Conservation (phyloP, 2,113 vertebrate species). For the Halichoerus grypus region DNA sequence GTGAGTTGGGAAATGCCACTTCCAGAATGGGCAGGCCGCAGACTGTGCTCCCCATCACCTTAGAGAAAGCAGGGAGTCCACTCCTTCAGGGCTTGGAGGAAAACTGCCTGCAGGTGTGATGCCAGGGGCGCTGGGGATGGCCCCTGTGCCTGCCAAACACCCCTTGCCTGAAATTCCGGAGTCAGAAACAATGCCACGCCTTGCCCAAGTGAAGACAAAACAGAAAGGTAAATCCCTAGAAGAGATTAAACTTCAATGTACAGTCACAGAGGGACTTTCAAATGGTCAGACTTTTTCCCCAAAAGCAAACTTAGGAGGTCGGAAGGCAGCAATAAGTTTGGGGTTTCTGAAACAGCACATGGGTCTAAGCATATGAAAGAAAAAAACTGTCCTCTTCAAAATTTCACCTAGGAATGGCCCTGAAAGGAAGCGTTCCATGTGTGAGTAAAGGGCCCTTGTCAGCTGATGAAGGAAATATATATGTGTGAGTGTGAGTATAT, state of each 20-base stretch:
- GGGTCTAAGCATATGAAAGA: neutral
- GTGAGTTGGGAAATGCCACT: neutral
- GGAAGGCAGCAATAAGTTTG: neutral
- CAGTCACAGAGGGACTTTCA: neutral
- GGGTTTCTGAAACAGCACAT: conserved; percentile 25
- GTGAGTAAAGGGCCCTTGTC: neutral
- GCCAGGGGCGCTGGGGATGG: neutral
- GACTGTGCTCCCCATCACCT: neutral
- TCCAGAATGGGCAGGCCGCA: neutral
- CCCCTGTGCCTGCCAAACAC: neutral
- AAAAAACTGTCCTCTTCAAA: neutral
- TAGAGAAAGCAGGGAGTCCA: neutral
- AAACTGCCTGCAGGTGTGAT: neutral
- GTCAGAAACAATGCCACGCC: neutral
- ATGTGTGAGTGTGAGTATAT: neutral
- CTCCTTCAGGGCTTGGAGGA: neutral
- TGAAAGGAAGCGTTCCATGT: neutral
- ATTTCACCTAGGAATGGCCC: neutral
- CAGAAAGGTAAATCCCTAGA: conserved; percentile 17
- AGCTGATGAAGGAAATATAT: neutral
- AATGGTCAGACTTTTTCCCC: neutral
- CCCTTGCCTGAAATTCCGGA: neutral
- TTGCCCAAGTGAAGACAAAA: neutral
- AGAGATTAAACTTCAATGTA: neutral
- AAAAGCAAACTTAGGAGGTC: conserved; percentile 38